Conservation (phyloP, 2,113 vertebrate species). For the Alces alces region DNA sequence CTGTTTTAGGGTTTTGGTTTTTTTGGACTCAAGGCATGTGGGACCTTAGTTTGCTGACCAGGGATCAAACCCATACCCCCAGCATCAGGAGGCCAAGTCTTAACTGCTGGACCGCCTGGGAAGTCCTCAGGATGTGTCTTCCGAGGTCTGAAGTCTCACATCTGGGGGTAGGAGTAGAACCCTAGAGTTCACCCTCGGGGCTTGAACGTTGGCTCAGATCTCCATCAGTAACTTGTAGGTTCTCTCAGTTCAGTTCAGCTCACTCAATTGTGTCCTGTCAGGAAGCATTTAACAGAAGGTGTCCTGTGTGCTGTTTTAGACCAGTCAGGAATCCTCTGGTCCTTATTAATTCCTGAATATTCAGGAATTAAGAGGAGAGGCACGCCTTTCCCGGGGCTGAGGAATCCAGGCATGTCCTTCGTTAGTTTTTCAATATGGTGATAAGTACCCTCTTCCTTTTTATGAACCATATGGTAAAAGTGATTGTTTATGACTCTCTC, state of each 20-base stretch:
- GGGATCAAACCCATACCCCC: not conserved
- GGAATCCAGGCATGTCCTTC: no score
- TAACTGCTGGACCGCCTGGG: not conserved
- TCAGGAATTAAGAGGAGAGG: no score
- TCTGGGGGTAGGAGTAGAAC: accelerated
- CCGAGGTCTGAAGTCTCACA: not conserved
- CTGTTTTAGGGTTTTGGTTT: not conserved
- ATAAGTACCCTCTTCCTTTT: no score
- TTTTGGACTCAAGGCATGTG: not conserved
- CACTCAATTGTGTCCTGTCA: not conserved
- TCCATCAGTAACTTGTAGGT: not conserved
- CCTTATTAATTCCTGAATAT: no score
- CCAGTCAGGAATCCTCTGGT: no score
- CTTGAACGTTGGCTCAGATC: accelerated
- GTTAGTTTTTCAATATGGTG: no score
- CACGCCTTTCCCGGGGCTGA: no score
- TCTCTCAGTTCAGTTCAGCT: not conserved
- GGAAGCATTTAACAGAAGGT: no score
- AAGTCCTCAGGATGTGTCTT: not conserved
- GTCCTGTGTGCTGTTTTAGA: no score
- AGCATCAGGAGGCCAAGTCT: not conserved
- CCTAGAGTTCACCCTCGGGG: accelerated
- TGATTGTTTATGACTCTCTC: no score
- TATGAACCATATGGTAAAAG: no score
- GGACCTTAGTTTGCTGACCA: not conserved